These are phyloP conservation scores for Megaceryle maxima DNA, from an alignment of 2,113 vertebrate genomes.

Conservation along the genomic window DNA sequence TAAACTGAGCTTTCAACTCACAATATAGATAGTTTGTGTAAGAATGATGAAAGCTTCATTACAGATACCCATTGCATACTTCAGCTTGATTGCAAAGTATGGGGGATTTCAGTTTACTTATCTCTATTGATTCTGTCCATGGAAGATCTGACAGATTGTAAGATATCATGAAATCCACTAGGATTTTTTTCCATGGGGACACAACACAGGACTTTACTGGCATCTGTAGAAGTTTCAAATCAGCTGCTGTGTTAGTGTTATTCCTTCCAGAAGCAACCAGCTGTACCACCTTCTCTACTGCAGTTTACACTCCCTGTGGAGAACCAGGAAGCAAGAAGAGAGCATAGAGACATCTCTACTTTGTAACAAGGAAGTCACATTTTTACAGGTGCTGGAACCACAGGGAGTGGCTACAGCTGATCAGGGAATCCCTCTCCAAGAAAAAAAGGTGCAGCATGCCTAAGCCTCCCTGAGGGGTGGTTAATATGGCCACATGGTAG, in stretches of 20 bases:
- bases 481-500: not conserved
- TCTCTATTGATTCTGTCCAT: not conserved
- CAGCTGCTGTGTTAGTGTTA: not conserved
- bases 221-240: not conserved
- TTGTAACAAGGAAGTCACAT: not conserved
- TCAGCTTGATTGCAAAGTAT: not conserved
- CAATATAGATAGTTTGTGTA: not conserved
- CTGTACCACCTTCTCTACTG: rapidly evolving
- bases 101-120: not conserved
- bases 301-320: not conserved
- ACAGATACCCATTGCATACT: not conserved
- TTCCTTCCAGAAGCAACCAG: rapidly evolving
- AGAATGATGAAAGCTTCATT: not conserved
- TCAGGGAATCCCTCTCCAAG: not conserved
- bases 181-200: not conserved
- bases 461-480: not conserved
- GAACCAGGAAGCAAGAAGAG: not conserved
- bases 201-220: not conserved
- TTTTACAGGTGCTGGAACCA: not conserved
- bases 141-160: not conserved
- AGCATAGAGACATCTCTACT: not conserved
- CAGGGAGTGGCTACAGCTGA: not conserved
- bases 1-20: not conserved
- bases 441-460: not conserved
- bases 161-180: not conserved